Base-by-base conservation (phyloP, 2,888 invertebrate genomes). In the Chalcis sispes region DNA sequence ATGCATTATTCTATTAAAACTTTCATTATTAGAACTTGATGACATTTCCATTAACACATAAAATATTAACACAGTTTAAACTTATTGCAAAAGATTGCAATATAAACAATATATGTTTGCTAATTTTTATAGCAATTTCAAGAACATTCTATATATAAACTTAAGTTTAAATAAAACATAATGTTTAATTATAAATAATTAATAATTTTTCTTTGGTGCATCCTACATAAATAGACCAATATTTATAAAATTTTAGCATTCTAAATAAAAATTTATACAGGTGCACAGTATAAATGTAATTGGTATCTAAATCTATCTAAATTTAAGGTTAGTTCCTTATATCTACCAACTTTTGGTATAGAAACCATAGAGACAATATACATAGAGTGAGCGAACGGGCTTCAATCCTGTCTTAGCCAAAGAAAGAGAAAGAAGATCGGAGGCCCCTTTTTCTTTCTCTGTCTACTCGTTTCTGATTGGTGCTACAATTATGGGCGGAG, bases 11-110 rank as follows among this genome's bases (percentile, higher is more conserved):
- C 46, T 20, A 27, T 20, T 42, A 25, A 42, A 32, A 50, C 13
- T 59, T 25, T 48, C 59, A 71, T 70, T 25, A 25, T 29, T 59
- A 20, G 52, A 42, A 32, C n/a, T 23, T 10, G 69, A 46, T 25
- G 64, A 54, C 70, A 75, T 75, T 52, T 65, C 50, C 13, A 52
- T 10, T 29, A n/a, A 10, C 27, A 15, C 1, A 23, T n/a, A 50
- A 1, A 59, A 25, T 61, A 0, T 64, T 46, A 2, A 32, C 32
- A 32, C 1, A 29, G 50, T 18, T 50, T n/a, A 1, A 23, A 10
- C 52, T 5, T 25, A 52, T 7, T 10, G 32, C 32, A 52, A 52
- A 13, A 7, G 1, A 4, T 10, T 52, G 32, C 8, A 32, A 32
- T 8, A 32, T 23, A 52, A 23, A 23, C 23, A 52, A 48, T 64